phyloP scores from a whole-genome alignment of 2,888 invertebrate genomes.

The Melangyna quadrimaculata region DNA sequence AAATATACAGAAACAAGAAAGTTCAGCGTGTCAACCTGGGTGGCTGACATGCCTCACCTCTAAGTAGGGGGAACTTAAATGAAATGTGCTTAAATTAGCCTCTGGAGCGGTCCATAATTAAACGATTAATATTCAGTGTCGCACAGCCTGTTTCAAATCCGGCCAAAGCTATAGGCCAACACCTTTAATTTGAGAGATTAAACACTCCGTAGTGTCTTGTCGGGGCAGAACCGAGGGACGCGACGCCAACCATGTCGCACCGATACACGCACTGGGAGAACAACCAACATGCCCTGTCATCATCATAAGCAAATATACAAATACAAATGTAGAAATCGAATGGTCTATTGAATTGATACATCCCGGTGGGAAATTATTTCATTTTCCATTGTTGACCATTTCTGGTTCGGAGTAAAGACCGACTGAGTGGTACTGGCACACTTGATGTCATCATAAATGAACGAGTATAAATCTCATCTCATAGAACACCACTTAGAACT shows the following conservation, averaged over 20 bases:
- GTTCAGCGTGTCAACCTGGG: constrained; percentile 53
- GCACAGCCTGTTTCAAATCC: constrained; percentile 59
- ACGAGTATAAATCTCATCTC: constrained; percentile 39
- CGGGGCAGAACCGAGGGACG: neutral
- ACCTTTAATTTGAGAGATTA: constrained; percentile 52
- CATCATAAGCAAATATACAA: constrained; percentile 6
- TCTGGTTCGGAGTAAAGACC: constrained; percentile 27
- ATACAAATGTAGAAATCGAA: constrained; percentile 58
- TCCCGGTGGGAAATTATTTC: constrained; percentile 63
- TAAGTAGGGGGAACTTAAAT: neutral
- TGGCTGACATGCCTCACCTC: constrained; percentile 35
- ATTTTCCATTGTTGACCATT: constrained; percentile 63
- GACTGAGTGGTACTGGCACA: constrained; percentile 24
- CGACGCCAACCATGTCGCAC: no score
- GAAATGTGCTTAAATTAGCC: constrained; percentile 43
- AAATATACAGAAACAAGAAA: constrained; percentile 38
- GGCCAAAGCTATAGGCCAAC: constrained; percentile 43
- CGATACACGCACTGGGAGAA: neutral
- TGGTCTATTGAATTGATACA: constrained; percentile 60
- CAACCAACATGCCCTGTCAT: constrained; percentile 32
- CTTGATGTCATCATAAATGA: constrained; percentile 67
- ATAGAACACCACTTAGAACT: constrained; percentile 56
- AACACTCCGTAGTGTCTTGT: constrained; percentile 36
- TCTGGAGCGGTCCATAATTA: constrained; percentile 52
- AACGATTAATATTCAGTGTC: constrained; percentile 69